phyloP scores from a whole-genome alignment of 2,797 vertebrate genomes.

The Cyprinella venusta region DNA sequence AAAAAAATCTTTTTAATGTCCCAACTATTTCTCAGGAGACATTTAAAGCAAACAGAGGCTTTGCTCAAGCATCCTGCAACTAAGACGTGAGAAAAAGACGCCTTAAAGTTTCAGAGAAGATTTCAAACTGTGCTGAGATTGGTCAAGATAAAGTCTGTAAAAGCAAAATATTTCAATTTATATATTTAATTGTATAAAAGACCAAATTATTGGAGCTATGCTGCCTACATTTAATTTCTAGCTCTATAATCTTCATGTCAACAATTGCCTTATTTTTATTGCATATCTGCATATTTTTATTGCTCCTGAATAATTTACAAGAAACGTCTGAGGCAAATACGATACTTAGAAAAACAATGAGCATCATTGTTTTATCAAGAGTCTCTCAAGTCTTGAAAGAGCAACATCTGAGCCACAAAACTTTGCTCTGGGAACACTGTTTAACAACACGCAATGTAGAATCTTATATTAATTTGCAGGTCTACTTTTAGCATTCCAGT shows the following conservation, averaged over 20 bases:
- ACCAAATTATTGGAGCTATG: not conserved
- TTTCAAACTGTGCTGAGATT: not conserved
- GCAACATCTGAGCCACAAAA: not conserved
- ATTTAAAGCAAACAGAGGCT: conserved; percentile 1
- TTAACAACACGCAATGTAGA: not conserved
- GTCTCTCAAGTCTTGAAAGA: not conserved
- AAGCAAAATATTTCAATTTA: not conserved
- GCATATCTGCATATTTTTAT: not conserved
- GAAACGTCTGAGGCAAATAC: not conserved
- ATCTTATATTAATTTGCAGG: conserved; percentile 24
- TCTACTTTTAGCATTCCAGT: conserved; percentile 1
- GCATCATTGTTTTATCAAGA: not conserved
- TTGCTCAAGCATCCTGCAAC: not conserved
- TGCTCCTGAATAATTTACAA: not conserved
- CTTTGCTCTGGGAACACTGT: no score
- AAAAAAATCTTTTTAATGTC: not conserved
- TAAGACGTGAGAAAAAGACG: not conserved
- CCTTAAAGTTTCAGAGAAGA: not conserved
- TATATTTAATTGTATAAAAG: not conserved
- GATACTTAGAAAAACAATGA: not conserved
- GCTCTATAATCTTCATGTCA: not conserved
- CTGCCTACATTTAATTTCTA: not conserved
- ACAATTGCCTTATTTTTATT: not conserved
- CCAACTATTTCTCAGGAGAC: not conserved
- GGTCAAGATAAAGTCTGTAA: not conserved